Evolutionary conservation across 1,140 invertebrate genomes (phyloP).

Genomic region (Bombus sibiricus): DNA sequence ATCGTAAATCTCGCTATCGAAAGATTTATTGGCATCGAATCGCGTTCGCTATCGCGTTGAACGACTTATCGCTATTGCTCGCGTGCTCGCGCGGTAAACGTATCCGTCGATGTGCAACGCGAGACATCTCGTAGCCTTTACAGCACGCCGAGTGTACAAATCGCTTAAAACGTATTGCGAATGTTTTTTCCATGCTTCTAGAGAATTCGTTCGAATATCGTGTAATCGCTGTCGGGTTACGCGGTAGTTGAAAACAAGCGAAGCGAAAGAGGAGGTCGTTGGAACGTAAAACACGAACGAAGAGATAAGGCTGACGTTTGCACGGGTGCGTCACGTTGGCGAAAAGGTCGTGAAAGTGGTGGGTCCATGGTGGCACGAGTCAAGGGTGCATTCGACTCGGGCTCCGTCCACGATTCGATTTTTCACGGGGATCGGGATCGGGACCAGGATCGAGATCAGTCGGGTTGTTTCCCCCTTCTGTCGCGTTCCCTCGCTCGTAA

Average conservation of each 20-base stretch:
- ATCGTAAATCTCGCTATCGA: constrained; percentile 74
- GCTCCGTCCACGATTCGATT: constrained; percentile 73
- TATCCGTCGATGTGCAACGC: constrained; percentile 49
- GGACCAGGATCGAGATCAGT: constrained; percentile 70
- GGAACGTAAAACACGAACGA: constrained; percentile 15
- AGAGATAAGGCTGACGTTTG: background rate
- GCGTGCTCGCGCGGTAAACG: constrained; percentile 4
- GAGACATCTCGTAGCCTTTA: background rate
- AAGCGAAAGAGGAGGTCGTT: background rate
- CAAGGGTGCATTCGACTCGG: constrained; percentile 69
- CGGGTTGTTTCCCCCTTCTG: constrained; percentile 32
- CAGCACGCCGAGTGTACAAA: background rate
- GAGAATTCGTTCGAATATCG: background rate
- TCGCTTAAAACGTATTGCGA: background rate
- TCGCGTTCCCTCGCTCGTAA: constrained; percentile 70
- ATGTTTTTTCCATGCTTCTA: background rate
- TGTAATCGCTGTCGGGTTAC: background rate
- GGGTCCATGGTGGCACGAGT: constrained; percentile 54
- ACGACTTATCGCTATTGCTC: constrained; percentile 67
- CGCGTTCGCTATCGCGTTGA: constrained; percentile 66
- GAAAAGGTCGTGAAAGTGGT: background rate
- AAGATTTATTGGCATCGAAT: constrained; percentile 74
- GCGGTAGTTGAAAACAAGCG: background rate
- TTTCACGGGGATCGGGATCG: constrained; percentile 77
- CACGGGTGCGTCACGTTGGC: background rate